These are phyloP conservation scores for Sciurus carolinensis DNA, from an alignment of 2,797 vertebrate species.

Conservation along the genomic window DNA sequence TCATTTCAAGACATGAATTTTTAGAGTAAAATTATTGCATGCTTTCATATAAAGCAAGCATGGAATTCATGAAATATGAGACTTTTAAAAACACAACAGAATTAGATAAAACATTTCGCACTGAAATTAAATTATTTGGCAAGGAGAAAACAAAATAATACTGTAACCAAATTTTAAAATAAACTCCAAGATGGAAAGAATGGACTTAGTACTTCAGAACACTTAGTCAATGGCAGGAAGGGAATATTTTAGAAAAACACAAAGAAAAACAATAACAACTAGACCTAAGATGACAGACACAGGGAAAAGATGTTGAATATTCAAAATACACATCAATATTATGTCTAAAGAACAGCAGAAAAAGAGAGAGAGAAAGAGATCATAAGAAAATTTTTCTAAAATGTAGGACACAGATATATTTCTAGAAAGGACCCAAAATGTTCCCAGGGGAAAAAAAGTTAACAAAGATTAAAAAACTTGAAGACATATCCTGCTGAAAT, in stretches of 20 bases:
- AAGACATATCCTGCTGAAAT: background rate
- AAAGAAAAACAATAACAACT: background rate
- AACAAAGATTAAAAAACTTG: background rate
- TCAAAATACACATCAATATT: background rate
- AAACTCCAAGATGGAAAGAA: background rate
- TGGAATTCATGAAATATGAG: background rate
- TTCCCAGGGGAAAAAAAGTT: background rate
- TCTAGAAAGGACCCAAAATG: background rate
- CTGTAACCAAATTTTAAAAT: background rate
- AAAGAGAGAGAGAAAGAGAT: background rate
- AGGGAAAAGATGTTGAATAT: background rate
- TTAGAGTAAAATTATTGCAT: background rate
- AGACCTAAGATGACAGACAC: background rate
- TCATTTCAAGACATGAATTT: background rate
- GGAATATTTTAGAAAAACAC: background rate
- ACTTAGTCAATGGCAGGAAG: background rate
- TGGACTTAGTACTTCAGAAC: background rate
- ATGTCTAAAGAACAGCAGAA: background rate
- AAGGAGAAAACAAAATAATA: constrained; percentile 4
- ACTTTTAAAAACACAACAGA: background rate
- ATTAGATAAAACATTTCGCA: background rate
- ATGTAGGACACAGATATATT: background rate
- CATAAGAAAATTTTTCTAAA: constrained; percentile 16
- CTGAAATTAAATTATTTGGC: background rate
- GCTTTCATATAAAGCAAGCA: background rate